Percentiles rank a stretch among this genome's conserved stretches.
Conservation (phyloP, 2,888 invertebrate genomes). For the Dendrolimus pini region DNA sequence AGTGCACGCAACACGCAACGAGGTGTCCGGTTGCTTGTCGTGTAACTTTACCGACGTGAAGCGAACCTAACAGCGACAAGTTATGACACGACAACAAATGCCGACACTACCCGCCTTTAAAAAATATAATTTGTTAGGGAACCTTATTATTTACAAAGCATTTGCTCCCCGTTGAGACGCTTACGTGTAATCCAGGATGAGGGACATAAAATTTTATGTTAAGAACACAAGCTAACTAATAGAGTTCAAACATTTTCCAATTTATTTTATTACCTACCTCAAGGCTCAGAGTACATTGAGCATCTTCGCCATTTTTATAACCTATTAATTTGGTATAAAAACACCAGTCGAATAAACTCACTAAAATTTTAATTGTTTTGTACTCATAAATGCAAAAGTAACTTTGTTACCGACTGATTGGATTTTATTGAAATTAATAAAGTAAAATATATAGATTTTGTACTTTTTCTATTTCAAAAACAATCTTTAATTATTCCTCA, state of each 20-base stretch:
- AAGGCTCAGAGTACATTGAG: not conserved
- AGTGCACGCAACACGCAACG: constrained; percentile 45
- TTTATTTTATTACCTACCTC: not conserved
- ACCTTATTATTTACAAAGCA: not conserved
- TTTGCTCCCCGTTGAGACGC: not conserved
- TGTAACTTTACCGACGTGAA: constrained; percentile 48
- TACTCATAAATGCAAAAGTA: too few relatives aligned
- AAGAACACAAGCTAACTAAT: not conserved
- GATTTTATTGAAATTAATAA: too few relatives aligned
- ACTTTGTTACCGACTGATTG: too few relatives aligned
- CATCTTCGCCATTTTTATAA: not conserved
- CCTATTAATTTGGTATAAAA: constrained; percentile 8
- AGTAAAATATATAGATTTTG: too few relatives aligned
- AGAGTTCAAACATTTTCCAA: not conserved
- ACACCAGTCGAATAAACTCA: not conserved
- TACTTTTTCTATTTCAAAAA: too few relatives aligned
- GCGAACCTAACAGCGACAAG: constrained; percentile 50
- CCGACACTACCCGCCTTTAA: constrained; percentile 33
- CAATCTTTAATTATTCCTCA: too few relatives aligned
- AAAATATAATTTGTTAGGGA: not conserved
- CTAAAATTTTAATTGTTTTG: too few relatives aligned
- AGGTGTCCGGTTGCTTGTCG: constrained; percentile 60
- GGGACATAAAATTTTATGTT: not conserved
- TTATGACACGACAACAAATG: constrained; percentile 66
- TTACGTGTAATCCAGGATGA: not conserved